Conservation (phyloP, 2,797 vertebrate genomes). For the Miichthys miiuy region DNA sequence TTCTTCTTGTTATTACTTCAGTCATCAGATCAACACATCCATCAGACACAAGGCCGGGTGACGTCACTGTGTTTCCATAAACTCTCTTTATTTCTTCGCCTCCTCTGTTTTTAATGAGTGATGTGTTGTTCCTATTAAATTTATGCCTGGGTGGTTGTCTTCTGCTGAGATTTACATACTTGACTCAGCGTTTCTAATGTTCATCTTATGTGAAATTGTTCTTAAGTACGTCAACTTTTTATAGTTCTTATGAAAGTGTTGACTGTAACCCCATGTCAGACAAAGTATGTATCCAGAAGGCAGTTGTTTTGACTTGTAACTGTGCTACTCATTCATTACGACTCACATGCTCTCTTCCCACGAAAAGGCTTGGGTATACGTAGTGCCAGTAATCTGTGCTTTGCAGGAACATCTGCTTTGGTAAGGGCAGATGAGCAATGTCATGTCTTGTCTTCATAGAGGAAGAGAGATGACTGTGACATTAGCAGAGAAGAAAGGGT, state of each 20-base stretch:
- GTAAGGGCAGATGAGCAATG: constrained; percentile 33
- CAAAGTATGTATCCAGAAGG: no score
- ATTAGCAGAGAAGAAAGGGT: constrained; percentile 36
- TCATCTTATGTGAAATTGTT: constrained; percentile 1
- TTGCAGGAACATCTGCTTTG: constrained; percentile 55
- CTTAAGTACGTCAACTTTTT: neutral
- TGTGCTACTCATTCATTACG: neutral
- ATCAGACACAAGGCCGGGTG: constrained; percentile 25
- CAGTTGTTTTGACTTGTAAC: neutral
- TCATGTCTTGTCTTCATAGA: constrained; percentile 36
- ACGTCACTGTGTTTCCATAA: constrained; percentile 44
- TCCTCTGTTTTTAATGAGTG: neutral
- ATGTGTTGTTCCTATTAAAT: constrained; percentile 35
- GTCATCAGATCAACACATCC: constrained; percentile 23
- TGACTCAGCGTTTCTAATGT: neutral
- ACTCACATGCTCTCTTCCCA: neutral
- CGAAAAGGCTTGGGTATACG: neutral
- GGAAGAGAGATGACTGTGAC: constrained; percentile 42
- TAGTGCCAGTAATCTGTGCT: neutral
- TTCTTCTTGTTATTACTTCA: constrained; percentile 19
- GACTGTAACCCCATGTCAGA: neutral
- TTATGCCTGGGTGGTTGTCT: constrained; percentile 1
- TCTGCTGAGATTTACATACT: constrained; percentile 9
- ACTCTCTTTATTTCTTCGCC: neutral
- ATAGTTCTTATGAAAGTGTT: no score